Evolutionary conservation across 1,140 invertebrate genomes (phyloP), one percentile per base, ranked within the genome.

Genomic region (Polyergus mexicanus): DNA sequence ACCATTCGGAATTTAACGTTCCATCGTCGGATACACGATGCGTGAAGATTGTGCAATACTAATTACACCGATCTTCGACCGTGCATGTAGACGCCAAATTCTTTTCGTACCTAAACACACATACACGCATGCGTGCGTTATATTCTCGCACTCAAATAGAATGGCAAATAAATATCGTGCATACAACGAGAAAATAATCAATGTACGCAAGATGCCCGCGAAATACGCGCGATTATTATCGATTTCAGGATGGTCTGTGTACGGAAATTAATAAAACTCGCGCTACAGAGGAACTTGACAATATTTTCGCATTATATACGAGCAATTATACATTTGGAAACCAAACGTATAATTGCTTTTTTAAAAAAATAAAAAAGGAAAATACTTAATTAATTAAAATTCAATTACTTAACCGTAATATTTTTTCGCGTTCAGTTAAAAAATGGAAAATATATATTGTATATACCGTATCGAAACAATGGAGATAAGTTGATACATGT

Each of bases 151-250:
- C 22, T 41, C 28, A 28, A 38, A 68, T 1, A 11, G 10, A n/a
- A 38, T 41, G 19, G 58, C 38, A 47, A 35, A 32, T 47, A 60
- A 86, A 86, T 69, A 77, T 86, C 66, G 56, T 72, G 51, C 51
- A 25, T n/a, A 19, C 54, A 85, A 85, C 8, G 41, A 63, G 72
- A 54, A 86, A 87, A 69, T 69, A 51, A 25, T 54, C 44, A 25
- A 54, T 25, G 11, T 13, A 68, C 47, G 25, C 38, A 13, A 44
- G n/a, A 62, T 35, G 41, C 44, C 58, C 60, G 54, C 35, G 47
- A 60, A 72, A 60, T 38, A 16, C 28, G 56, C 41, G n/a, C 32
- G 56, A 54, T 22, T 41, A 69, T 80, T 69, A 69, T 35, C 76
- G 25, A 28, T 56, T 66, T 60, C 62, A 78, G 75, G 16, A 66